phyloP scores from a whole-genome alignment of 2,888 invertebrate species.

The Spodoptera exigua region DNA sequence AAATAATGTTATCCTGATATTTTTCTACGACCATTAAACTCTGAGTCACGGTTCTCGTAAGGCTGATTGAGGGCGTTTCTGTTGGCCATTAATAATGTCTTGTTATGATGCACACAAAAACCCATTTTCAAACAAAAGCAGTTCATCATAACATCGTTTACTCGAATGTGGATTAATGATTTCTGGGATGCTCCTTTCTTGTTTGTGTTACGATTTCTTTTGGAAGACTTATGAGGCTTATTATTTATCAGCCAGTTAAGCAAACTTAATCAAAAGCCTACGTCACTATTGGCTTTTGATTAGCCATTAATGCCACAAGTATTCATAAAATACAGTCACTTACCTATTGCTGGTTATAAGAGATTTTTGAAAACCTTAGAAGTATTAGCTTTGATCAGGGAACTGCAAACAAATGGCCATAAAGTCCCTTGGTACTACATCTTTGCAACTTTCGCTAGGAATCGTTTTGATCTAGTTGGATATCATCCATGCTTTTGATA shows the following conservation, averaged over 20 bases:
- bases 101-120: slow-evolving; percentile 30
- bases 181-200: slow-evolving; percentile 17
- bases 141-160: slow-evolving; percentile 40
- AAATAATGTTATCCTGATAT: too few species aligned
- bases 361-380: too few species aligned
- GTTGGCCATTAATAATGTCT: slow-evolving; percentile 37
- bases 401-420: too few species aligned
- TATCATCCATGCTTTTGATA: slow-evolving; percentile 17
- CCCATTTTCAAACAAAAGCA: slow-evolving; percentile 27
- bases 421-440: background rate
- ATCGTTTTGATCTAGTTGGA: slow-evolving; percentile 2
- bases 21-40: too few species aligned
- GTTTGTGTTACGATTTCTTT: slow-evolving; percentile 2
- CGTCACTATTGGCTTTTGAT: too few species aligned
- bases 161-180: slow-evolving; percentile 29
- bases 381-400: too few species aligned
- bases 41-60: background rate
- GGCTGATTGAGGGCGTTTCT: slow-evolving; percentile 23
- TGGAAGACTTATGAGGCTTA: too few species aligned
- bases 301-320: too few species aligned
- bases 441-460: background rate
- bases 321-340: too few species aligned
- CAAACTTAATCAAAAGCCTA: too few species aligned
- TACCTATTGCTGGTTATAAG: too few species aligned
- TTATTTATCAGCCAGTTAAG: too few species aligned